Conservation (phyloP, 2,888 invertebrate species). For the Tetragonisca angustula region DNA sequence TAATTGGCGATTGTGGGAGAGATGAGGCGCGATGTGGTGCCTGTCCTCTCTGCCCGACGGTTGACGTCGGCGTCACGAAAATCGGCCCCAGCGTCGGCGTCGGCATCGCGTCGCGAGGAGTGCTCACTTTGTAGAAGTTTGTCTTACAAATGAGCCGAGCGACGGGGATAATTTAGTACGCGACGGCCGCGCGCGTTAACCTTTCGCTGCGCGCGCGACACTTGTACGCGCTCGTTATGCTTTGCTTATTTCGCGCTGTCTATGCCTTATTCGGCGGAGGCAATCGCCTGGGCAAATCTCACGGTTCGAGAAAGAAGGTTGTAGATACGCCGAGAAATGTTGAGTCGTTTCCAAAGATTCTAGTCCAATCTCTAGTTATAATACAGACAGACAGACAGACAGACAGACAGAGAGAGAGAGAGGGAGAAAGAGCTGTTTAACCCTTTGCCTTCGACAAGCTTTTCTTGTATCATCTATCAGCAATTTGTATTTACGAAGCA, state of each 20-base stretch:
- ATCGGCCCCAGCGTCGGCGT: neutral
- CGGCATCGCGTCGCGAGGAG: slow-evolving; percentile 32
- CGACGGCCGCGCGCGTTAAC: slow-evolving; percentile 72
- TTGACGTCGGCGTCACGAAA: neutral
- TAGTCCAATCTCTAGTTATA: neutral
- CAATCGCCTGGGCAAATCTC: neutral
- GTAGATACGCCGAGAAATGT: neutral
- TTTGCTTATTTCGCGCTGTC: slow-evolving; percentile 56
- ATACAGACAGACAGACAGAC: neutral
- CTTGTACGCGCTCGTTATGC: slow-evolving; percentile 72
- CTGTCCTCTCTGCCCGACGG: slow-evolving; percentile 10
- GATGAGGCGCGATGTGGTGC: slow-evolving; percentile 66
- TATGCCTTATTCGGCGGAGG: slow-evolving; percentile 14
- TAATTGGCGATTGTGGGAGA: slow-evolving; percentile 81
- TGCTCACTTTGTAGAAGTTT: slow-evolving; percentile 73
- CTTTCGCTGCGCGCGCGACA: slow-evolving; percentile 75
- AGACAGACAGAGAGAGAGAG: neutral
- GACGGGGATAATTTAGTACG: slow-evolving; percentile 82
- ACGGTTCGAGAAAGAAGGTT: neutral
- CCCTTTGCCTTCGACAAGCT: no score
- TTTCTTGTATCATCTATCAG: no score
- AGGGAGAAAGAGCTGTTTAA: neutral
- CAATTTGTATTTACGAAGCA: no score
- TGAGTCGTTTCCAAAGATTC: neutral
- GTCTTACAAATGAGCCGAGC: slow-evolving; percentile 83